phyloP scores from a whole-genome alignment of 30 jellyfish, hydroid and myxozoan species.

The Pelagia noctiluca region DNA sequence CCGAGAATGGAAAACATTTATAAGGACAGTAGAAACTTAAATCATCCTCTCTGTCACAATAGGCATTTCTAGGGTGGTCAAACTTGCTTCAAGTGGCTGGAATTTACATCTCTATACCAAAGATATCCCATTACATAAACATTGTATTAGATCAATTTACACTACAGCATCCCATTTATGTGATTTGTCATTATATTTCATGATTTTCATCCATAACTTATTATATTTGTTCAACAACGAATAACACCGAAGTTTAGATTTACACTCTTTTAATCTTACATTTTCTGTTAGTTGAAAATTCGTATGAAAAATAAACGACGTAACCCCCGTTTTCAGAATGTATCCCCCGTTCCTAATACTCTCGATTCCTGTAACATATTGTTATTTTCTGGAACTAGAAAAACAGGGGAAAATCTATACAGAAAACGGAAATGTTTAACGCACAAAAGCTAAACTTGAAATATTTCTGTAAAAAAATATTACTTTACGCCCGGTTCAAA shows the following conservation, averaged over 20 bases:
- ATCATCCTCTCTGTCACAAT: neutral
- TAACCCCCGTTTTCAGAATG: neutral
- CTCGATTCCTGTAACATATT: neutral
- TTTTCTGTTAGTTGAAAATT: neutral
- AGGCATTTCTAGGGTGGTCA: neutral
- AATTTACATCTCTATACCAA: neutral
- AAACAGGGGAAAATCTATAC: neutral
- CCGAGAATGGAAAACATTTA: neutral
- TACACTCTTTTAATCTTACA: neutral
- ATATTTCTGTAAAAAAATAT: constrained; percentile 6
- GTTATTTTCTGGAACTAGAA: neutral
- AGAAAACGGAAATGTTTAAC: neutral
- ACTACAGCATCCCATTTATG: neutral
- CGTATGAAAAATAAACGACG: neutral
- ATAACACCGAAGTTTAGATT: neutral
- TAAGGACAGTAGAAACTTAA: neutral
- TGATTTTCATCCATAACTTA: neutral
- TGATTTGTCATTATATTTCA: neutral
- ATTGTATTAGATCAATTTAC: neutral
- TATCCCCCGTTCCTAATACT: neutral
- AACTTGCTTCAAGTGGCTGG: neutral
- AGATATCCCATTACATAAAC: neutral
- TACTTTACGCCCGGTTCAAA: constrained; percentile 13
- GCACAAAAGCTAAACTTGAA: neutral
- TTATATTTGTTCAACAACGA: neutral